Base-by-base conservation (phyloP, 2,113 vertebrate genomes). In the Pseudopodoces humilis region DNA sequence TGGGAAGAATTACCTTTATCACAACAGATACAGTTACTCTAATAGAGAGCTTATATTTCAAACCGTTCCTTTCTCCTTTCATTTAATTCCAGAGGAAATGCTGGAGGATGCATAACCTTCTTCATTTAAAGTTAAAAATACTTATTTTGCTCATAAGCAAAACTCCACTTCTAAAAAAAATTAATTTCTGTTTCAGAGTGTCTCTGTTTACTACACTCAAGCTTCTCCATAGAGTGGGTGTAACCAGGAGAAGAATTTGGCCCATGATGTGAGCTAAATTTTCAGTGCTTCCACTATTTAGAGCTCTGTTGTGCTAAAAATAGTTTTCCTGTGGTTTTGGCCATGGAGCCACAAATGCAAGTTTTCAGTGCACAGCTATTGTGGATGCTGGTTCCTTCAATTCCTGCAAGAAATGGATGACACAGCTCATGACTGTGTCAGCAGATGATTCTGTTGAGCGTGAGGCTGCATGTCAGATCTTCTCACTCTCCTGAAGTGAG, bases 281-380 rank as follows among this genome's bases (percentile, higher is more conserved):
- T 95, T 96, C 83, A 94, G 93, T 49, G 90, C 86, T 93, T 93
- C 90, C 83, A 96, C 96, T 96, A 96, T 97, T 97, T 96, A 93
- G 88, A 92, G 94, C 90, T 84, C 76, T 0, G 21, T 76, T 83
- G 78, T 3, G 11, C 94, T 95, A 97, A 96, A 96, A 97, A 97
- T 96, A 97, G 65, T 68, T 84, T 88, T 78, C 83, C 86, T 96
- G 96, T 96, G 96, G 96, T 95, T 97, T 96, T 96, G 90, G 92
- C 94, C 94, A 83, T 64, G 86, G 44, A 96, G 88, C 92, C 93
- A 93, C 96, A 96, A 94, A 88, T 46, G 62, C 92, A 83, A 96
- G 92, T 92, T 95, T 93, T 94, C 95, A 94, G 69, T 35, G 68
- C 93, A 35, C 31, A 88, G 90, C 94, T 95, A 81, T 71, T 95